Base-by-base conservation (phyloP, 2,888 invertebrate species). In the Nudaria mundana region DNA sequence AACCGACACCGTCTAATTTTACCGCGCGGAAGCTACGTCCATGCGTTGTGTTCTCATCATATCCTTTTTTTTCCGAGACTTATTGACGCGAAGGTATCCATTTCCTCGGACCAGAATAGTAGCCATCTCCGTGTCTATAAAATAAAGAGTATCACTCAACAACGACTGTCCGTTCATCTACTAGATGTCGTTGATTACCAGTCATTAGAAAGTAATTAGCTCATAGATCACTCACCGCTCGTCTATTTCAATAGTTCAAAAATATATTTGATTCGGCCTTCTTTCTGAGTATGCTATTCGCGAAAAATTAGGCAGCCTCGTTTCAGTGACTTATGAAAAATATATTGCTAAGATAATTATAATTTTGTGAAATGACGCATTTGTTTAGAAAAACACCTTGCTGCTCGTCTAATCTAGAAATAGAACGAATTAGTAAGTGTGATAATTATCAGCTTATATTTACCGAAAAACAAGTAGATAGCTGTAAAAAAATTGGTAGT, bases 131-230 rank as follows among this genome's bases (percentile, higher is more conserved):
- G 56, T 58, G 59, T 58, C 75, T 80, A 86, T 86, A 82, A 85
- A 85, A 86, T 87, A 86, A 87, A 87, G 74, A 81, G 71, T 70
- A 76, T 87, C 86, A 78, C 62, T 87, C 86, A 69, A 71, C 86
- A 59, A 47, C 50, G 48, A 66, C 56, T 72, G 71, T 57, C 71
- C 82, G 80, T 82, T 78, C 38, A 43, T 38, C 37, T 33, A 30
- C 34, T 76, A 75, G 32, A 83, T 81, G 82, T 74, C 76, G 81
- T 76, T 71, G 78, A 84, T 84, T 72, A 66, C 74, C 70, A 81
- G 71, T 87, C 87, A 83, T 88, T 88, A 87, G 86, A 71, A 75
- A 76, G 81, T 84, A 87, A 88, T 88, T 87, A 88, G 85, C 82
- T 69, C 78, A 76, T 62, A 69, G 75, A 83, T 88, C 87, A 78